Conservation (phyloP, 1,140 invertebrate genomes). For the Penaeus indicus region DNA sequence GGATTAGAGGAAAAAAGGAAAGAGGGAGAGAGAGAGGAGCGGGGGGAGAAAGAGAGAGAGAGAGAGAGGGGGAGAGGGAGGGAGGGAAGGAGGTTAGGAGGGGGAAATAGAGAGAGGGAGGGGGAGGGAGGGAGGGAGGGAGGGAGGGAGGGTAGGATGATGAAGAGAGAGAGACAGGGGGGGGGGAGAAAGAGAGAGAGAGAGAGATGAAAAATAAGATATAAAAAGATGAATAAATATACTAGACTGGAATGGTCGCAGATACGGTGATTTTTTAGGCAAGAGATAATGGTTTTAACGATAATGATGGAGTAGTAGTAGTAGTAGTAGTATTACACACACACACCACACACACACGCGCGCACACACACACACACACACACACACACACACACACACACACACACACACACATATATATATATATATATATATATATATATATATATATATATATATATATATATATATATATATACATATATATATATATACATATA, state of each 20-base stretch:
- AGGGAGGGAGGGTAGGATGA: not conserved
- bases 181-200: not conserved
- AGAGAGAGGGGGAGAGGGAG: not conserved
- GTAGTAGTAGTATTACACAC: too few species aligned
- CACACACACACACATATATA: too few species aligned
- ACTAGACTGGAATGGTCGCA: too few species aligned
- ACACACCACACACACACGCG: too few species aligned
- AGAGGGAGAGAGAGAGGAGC: not conserved
- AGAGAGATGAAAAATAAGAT: conserved; percentile 6
- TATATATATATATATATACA: conserved; percentile 16
- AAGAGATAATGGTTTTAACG: too few species aligned
- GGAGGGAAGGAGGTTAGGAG: not conserved
- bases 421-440: conserved; percentile 16
- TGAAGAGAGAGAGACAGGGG: not conserved
- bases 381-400: too few species aligned
- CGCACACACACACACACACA: not conserved
- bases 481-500: conserved; percentile 15
- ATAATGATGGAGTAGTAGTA: too few species aligned
- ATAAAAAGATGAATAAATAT: too few species aligned
- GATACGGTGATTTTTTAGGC: too few species aligned
- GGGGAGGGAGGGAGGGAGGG: not conserved
- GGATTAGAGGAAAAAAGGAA: not conserved
- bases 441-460: not conserved
- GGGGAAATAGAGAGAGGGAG: not conserved
- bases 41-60: not conserved